Conservation (phyloP, 2,888 invertebrate species). For the Orthosia incerta region DNA sequence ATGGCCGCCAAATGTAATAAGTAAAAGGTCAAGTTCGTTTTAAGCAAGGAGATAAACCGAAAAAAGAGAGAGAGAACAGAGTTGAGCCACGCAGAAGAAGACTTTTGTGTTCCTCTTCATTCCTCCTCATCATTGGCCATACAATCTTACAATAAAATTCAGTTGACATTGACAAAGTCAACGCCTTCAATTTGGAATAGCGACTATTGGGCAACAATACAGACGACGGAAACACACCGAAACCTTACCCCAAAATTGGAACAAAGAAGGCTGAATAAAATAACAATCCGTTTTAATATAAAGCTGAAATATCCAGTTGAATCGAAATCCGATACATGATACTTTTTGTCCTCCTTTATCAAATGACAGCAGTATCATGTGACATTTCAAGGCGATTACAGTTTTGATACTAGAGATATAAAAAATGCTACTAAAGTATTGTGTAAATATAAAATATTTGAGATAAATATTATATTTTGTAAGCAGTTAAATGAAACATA, state of each 20-base stretch:
- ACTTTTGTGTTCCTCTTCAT: neutral
- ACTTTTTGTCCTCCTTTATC: slow-evolving; percentile 72
- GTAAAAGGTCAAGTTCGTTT: slow-evolving; percentile 33
- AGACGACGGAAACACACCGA: slow-evolving; percentile 33
- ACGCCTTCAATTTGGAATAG: slow-evolving; percentile 24
- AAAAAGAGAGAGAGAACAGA: neutral
- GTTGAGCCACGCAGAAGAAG: neutral
- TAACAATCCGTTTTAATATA: slow-evolving; percentile 53
- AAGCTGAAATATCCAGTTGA: slow-evolving; percentile 56
- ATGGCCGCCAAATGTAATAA: slow-evolving; percentile 2
- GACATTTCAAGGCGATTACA: slow-evolving; percentile 76
- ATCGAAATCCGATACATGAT: slow-evolving; percentile 67
- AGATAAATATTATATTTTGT: slow-evolving; percentile 33
- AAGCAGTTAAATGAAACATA: slow-evolving; percentile 40
- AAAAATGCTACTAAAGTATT: slow-evolving; percentile 45
- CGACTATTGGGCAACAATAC: slow-evolving; percentile 38
- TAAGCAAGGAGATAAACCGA: neutral
- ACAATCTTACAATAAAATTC: neutral
- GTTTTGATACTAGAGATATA: slow-evolving; percentile 67
- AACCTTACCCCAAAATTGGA: slow-evolving; percentile 46
- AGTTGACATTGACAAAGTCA: slow-evolving; percentile 17
- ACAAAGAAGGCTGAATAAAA: slow-evolving; percentile 58
- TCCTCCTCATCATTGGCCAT: neutral
- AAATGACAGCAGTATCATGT: slow-evolving; percentile 73
- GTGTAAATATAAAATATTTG: slow-evolving; percentile 39